Base-by-base conservation (phyloP, 2,113 vertebrate genomes). In the Platycercus adscitus region DNA sequence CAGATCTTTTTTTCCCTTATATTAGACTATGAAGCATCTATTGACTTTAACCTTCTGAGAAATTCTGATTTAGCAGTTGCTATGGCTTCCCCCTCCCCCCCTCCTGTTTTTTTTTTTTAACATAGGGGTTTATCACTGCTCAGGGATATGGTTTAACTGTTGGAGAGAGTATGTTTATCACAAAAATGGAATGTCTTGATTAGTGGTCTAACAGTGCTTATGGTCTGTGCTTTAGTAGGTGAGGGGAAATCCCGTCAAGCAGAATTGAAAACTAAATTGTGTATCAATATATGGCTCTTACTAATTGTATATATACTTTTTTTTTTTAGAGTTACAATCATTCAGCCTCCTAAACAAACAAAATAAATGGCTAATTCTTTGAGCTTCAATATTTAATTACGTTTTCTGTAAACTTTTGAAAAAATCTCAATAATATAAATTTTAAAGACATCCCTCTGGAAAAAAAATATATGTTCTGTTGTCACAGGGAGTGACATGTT, bases 401-500 rank as follows among this genome's bases (percentile, higher is more conserved):
- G 26, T 68, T 94, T 88, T 89, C 47, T 11, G 63, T 61, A 84
- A 91, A 79, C 46, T 90, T 96, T 25, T 28, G 1, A 2, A 18
- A 18, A 60, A 88, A 73, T 52, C 29, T 68, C 28, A 6, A 1
- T 60, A 80, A 91, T 66, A 87, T 33, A 91, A 89, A 92, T 96
- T 77, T 91, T 91, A 53, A 86, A 88, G 86, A 66, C 20, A 71
- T 64, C 24, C 4, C 7, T 83, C 63, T 82, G n/a, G 26, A 43
- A 83, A 91, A 78, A 78, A 56, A 63, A 29, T 37, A 41, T 33
- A 86, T 20, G 11, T 72, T 83, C 46, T 81, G 41, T 93, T 96
- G 93, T 93, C 43, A 61, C 1, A 6, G 76, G 73, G 44, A 93
- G 29, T 95, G 82, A 86, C 92, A 83, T 66, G 25, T 95, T 97